Evolutionary conservation across 2,797 vertebrate species (phyloP), one percentile per base, ranked within the genome.

Genomic region (Epinephelus malabaricus): DNA sequence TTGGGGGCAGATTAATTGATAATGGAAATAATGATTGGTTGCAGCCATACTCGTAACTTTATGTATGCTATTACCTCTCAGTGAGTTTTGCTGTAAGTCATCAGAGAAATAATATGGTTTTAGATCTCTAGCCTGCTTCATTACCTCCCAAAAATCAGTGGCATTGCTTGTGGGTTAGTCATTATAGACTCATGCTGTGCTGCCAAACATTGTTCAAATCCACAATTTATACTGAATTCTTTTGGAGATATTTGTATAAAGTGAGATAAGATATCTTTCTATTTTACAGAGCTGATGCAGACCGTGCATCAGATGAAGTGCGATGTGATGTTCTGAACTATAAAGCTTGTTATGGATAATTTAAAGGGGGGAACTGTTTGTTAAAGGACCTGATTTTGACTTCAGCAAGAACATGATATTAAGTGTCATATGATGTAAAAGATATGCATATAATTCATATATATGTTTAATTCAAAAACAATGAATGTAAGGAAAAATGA

Each of bases 31-130:
- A 60, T 40, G n/a, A 60, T 62, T 21, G n/a, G 5, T n/a, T 25
- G 21, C 34, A 27, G 15, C 5, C 11, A 15, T 17, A 62, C 18
- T 0, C 69, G 21, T n/a, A 72, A 71, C 19, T 30, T 67, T 17
- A 56, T 56, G 23, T 46, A n/a, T 34, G 15, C 18, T 34, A 3
- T 69, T 4, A 47, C 15, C 9, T 46, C 34, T 25, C 18, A 40
- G 45, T 53, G 9, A 62, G 10, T 49, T 49, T 56, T 30, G 21
- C 50, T 47, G 17, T 65, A 40, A 17, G 27, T 53, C 46, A 46
- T 64, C 38, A 53, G 17, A 66, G 21, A 50, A 67, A 51, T 61
- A 45, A 53, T 21, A 6, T 49, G 45, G 18, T 63, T 79, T 79
- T 43, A 67, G 30, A 53, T 45, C 1, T 61, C 14, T 3, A 23